Base-by-base conservation (phyloP, 2,888 invertebrate genomes). In the Criorhina ranunculi region DNA sequence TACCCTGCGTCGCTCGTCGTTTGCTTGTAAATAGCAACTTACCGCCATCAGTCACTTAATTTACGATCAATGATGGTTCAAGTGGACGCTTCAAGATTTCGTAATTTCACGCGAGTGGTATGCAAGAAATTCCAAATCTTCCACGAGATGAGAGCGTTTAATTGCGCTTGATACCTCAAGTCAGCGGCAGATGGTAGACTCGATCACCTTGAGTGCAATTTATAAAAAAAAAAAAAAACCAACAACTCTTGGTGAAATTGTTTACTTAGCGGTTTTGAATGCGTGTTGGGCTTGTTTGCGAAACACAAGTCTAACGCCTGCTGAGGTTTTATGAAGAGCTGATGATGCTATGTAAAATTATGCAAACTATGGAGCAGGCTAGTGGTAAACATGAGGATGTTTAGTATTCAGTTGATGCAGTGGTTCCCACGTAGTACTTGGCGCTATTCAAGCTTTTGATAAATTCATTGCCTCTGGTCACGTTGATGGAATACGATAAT, bases 151-250 rank as follows among this genome's bases (percentile, higher is more conserved):
- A 42, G 64, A 49, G 19, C 64, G 29, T 53, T 72, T 66, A 82
- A 78, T 72, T 70, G 66, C 59, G 24, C 46, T 46, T 51, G 12
- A 72, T 62, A 46, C 37, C 29, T 24, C 37, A 67, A 5, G 24
- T 12, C 35, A n/a, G 8, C 19, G 55, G 77, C 81, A 77, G 77
- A 81, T 81, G 81, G 64, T 31, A 77, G 64, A 81, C 81, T 44
- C 12, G 77, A 33, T 76, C 57, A 81, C 81, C 81, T 81, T 81
- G 81, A 81, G 53, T 59, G 51, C 60, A 60, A 75, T 69, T 80
- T 55, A n/a, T n/a, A n/a, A 75, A n/a, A 66, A 57, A 46, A n/a
- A 69, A 55, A n/a, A 62, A 33, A 53, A 40, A 2, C 42, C 15
- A 49, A 29, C 12, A 59, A 29, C 42, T 60, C 67, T 60, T 49